Base-by-base conservation (phyloP, 2,113 vertebrate genomes). In the Phaethornis superciliosus region DNA sequence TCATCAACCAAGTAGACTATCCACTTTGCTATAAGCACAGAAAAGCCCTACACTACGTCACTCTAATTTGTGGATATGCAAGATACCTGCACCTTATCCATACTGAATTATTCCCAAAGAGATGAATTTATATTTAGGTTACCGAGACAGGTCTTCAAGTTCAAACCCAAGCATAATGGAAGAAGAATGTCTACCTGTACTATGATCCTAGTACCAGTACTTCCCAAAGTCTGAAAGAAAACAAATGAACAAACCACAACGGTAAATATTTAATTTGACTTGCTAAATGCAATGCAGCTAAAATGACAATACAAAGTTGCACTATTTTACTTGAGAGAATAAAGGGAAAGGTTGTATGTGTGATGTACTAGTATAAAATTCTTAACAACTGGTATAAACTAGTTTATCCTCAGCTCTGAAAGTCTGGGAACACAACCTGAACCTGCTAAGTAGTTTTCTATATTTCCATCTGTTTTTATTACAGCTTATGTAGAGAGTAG, bases 141-240 rank as follows among this genome's bases (percentile, higher is more conserved):
- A 58, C 22, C 46, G 7, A 49, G 49, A 58, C 3, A 65, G 30
- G 28, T 12, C 10, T 60, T 93, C 2, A 6, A 6, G 33, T 81
- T 54, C 56, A 81, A 85, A 42, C 32, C 54, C 9, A 40, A 56
- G 21, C 37, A 54, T n/a, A 88, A 42, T 5, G 14, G 42, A 60
- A 19, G 69, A 80, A 68, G 32, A 49, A 63, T 5, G 12, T 37
- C 81, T 96, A 97, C 97, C 92, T 96, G 96, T 90, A 94, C 8
- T 81, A 96, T 79, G 83, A 93, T 75, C 76, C 72, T 91, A n/a
- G 88, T 94, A 69, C 81, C 95, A 87, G 97, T 97, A 68, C 46
- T 97, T 95, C 92, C 96, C 90, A 96, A 51, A 77, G 79, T 88
- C 97, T 97, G 60, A 10, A 95, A 92, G 15, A 26, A 46, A n/a